Conservation (phyloP, 2,888 invertebrate genomes). For the Meliscaeva auricollis region DNA sequence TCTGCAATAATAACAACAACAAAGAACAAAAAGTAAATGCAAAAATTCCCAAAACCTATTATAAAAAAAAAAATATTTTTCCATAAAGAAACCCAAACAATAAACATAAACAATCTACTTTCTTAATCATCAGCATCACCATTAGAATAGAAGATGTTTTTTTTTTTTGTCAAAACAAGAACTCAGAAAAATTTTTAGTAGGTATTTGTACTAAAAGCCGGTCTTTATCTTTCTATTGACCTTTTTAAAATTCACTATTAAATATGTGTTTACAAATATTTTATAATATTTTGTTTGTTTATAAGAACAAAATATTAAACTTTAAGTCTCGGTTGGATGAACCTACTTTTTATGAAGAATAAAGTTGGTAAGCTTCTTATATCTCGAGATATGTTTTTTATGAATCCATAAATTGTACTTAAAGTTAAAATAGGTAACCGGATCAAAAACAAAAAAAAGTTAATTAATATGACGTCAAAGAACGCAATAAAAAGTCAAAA, state of each 20-base stretch:
- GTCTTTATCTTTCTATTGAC: conserved; percentile 50
- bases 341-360: neutral
- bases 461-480: neutral
- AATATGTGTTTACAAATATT: conserved; percentile 16
- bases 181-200: neutral
- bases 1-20: neutral
- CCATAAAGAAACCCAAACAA: conserved; percentile 30
- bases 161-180: conserved; percentile 1
- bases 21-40: neutral
- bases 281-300: conserved; percentile 17
- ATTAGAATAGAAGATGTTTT: neutral
- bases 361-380: too few relatives aligned
- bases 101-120: conserved; percentile 56
- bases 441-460: conserved; percentile 11
- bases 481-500: neutral
- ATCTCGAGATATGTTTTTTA: neutral
- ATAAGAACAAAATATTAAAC: neutral
- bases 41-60: neutral
- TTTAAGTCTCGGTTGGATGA: neutral
- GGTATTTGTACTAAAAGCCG: conserved; percentile 32
- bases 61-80: neutral
- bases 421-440: conserved; percentile 2
- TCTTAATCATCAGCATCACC: conserved; percentile 39
- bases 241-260: conserved; percentile 55
- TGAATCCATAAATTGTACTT: neutral